A percentile compares a stretch with the other conserved stretches of the same genome.
phyloP scores from a whole-genome alignment of 2,888 invertebrate species.

The Philopedon plagiatum region DNA sequence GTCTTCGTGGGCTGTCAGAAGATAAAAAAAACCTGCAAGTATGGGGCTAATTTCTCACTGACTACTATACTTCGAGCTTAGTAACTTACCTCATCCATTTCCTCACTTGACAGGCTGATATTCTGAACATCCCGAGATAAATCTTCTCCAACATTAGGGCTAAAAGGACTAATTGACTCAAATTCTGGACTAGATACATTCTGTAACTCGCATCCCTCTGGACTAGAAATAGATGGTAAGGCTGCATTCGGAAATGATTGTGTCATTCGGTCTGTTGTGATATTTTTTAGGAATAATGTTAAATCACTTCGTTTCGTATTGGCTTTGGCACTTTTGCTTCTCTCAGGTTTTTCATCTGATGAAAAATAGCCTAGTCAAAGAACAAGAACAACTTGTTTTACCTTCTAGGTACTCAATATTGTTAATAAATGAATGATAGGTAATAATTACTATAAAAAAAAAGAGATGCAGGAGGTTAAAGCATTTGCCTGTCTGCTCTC shows the following conservation, averaged over 20 bases:
- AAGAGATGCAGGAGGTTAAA: too few relatives aligned
- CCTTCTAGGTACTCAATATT: too few relatives aligned
- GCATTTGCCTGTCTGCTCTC: too few relatives aligned
- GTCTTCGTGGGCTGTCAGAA: too few relatives aligned
- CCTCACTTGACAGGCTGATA: conserved; percentile 41
- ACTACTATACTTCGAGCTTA: too few relatives aligned
- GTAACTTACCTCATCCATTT: conserved; percentile 47
- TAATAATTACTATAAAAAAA: not conserved
- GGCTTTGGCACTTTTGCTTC: conserved; percentile 67
- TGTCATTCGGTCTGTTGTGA: conserved; percentile 64
- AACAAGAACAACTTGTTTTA: too few relatives aligned
- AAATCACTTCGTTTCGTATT: conserved; percentile 63
- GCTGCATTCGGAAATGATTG: conserved; percentile 64
- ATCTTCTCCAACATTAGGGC: conserved; percentile 55
- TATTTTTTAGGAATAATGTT: conserved; percentile 70
- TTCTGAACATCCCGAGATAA: conserved; percentile 41
- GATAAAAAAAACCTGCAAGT: too few relatives aligned
- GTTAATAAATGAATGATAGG: too few relatives aligned
- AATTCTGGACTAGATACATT: conserved; percentile 76
- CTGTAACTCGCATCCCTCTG: conserved; percentile 70
- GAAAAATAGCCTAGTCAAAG: conserved; percentile 70
- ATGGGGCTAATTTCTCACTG: too few relatives aligned
- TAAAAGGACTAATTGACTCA: conserved; percentile 69
- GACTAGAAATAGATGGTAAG: conserved; percentile 62
- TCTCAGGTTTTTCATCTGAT: conserved; percentile 74